These are phyloP conservation scores for Pelecanus crispus DNA, from an alignment of 2,113 vertebrate genomes.

Conservation along the genomic window DNA sequence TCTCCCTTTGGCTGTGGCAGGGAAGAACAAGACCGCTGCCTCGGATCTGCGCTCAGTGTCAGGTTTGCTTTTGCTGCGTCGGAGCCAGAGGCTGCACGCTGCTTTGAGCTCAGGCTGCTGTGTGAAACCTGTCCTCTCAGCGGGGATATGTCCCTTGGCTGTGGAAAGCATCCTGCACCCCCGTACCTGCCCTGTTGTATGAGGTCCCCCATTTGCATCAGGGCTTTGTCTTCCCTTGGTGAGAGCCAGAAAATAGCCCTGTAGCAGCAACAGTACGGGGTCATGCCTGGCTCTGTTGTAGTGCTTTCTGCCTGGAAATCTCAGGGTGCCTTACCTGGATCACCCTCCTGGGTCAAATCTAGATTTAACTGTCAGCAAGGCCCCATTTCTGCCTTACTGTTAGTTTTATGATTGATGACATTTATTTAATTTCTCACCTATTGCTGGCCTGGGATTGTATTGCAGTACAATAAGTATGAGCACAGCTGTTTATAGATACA, in stretches of 20 bases:
- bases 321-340: not conserved
- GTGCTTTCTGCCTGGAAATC: not conserved
- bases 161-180: not conserved
- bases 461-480: not conserved
- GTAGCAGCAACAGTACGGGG: not conserved
- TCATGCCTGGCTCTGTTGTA: not conserved
- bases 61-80: not conserved
- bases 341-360: not conserved
- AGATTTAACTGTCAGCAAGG: not conserved
- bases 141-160: accelerated
- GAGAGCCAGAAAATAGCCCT: not conserved
- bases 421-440: not conserved
- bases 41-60: not conserved
- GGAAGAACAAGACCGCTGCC: not conserved
- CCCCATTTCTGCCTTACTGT: not conserved
- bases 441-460: not conserved
- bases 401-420: not conserved
- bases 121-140: not conserved
- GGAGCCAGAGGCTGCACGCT: accelerated
- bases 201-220: not conserved
- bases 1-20: not conserved
- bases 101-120: not conserved
- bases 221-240: not conserved
- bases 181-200: accelerated
- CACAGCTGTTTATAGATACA: not conserved